These are phyloP conservation scores for Microctenopoma lineatum DNA, from an alignment of 2,797 vertebrate species.

Conservation along the genomic window DNA sequence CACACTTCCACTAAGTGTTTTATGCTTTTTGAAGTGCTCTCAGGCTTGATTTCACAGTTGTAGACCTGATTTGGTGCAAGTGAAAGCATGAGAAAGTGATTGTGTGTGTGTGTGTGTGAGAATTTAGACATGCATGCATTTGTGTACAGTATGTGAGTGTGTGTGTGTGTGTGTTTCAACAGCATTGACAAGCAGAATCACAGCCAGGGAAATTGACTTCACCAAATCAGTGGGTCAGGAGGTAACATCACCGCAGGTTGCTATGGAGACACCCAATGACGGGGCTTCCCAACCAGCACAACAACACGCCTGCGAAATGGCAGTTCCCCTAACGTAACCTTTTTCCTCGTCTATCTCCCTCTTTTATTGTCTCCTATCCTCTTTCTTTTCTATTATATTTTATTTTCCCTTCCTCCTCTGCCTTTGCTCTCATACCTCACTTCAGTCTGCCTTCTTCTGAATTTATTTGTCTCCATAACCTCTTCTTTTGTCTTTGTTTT, in stretches of 20 bases:
- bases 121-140: slow-evolving; percentile 3
- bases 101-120: not conserved
- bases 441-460: slow-evolving; percentile 10
- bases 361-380: slow-evolving; percentile 24
- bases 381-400: slow-evolving; percentile 16
- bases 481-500: slow-evolving; percentile 37
- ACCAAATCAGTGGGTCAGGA: slow-evolving; percentile 84
- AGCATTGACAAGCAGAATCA: slow-evolving; percentile 77
- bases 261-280: slow-evolving; percentile 85
- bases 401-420: not conserved
- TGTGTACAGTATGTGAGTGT: slow-evolving; percentile 9
- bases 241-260: slow-evolving; percentile 84
- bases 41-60: slow-evolving; percentile 47
- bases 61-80: slow-evolving; percentile 33
- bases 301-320: slow-evolving; percentile 75
- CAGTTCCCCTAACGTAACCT: slow-evolving; percentile 77
- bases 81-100: slow-evolving; percentile 19
- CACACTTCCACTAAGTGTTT: slow-evolving; percentile 43
- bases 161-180: slow-evolving; percentile 43
- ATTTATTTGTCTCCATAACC: slow-evolving; percentile 28
- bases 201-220: slow-evolving; percentile 79
- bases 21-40: slow-evolving; percentile 37
- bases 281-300: slow-evolving; percentile 74
- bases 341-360: slow-evolving; percentile 30
- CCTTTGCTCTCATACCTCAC: slow-evolving; percentile 10